Evolutionary conservation across 2,113 vertebrate genomes (phyloP).

Genomic region (Salvelinus fontinalis): DNA sequence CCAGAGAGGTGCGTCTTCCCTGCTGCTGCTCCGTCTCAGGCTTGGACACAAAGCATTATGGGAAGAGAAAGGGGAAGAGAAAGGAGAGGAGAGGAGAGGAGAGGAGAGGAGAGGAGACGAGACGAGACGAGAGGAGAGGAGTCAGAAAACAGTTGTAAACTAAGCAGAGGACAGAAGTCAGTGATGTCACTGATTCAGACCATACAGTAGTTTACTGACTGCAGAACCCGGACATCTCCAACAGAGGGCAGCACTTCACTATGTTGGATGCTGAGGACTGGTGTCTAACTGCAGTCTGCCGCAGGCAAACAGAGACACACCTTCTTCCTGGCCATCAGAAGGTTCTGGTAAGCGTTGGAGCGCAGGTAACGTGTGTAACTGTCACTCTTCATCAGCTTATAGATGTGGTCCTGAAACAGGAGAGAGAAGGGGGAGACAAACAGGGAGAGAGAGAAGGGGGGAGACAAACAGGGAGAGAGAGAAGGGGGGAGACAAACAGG

Average conservation of each 20-base stretch:
- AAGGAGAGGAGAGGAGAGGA: neutral
- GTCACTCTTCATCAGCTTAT: conserved; percentile 99
- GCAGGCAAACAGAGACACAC: conserved; percentile 56
- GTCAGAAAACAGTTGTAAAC: neutral
- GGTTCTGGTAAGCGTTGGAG: conserved; percentile 96
- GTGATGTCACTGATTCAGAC: neutral
- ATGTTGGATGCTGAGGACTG: too few relatives aligned
- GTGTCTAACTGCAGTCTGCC: too few relatives aligned
- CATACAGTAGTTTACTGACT: neutral
- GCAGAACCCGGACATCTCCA: too few relatives aligned
- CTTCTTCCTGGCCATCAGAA: conserved; percentile 95
- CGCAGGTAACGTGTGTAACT: conserved; percentile 95
- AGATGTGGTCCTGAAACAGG: conserved; percentile 91
- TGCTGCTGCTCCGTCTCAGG: conserved; percentile 88
- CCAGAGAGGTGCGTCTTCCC: conserved; percentile 97
- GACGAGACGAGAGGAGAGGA: neutral
- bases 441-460: neutral
- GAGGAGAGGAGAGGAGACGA: too few relatives aligned
- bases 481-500: neutral
- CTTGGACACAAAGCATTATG: conserved; percentile 72
- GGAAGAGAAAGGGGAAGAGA: conserved; percentile 13
- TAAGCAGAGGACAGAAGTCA: neutral
- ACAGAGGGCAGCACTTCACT: too few relatives aligned
- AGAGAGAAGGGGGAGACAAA: neutral
- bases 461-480: neutral